Evolutionary conservation across 1,140 invertebrate genomes (phyloP).

Genomic region (Homarus americanus): DNA sequence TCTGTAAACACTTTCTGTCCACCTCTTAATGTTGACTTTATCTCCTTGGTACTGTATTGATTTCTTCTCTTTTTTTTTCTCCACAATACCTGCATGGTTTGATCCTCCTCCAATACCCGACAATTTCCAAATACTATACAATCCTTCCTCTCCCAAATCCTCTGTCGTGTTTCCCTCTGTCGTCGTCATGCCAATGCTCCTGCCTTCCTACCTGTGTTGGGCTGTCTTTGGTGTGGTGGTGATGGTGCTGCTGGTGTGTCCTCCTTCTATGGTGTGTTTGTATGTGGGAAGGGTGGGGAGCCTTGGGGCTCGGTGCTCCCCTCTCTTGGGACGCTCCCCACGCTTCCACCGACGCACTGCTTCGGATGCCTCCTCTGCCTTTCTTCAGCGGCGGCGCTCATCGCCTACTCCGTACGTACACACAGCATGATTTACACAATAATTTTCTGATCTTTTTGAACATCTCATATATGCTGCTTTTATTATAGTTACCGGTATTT

Average conservation of each 20-base stretch:
- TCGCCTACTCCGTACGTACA: conserved; percentile 71
- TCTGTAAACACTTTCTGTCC: no score
- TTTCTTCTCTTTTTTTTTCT: not conserved
- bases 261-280: conserved; percentile 36
- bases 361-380: conserved; percentile 63
- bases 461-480: not conserved
- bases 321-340: conserved; percentile 71
- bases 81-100: not conserved
- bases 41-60: not conserved
- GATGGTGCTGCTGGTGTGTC: conserved; percentile 57
- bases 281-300: conserved; percentile 60
- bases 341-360: conserved; percentile 66
- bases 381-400: conserved; percentile 60
- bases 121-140: not conserved
- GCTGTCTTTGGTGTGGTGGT: conserved; percentile 61
- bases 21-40: not conserved
- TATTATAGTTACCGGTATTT: not conserved
- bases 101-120: not conserved
- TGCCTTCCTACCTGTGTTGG: conserved; percentile 56
- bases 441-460: not conserved
- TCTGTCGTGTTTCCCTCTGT: conserved; percentile 34
- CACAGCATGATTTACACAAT: conserved; percentile 55
- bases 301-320: conserved; percentile 59
- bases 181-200: conserved; percentile 36
- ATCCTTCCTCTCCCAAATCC: conserved; percentile 23